Base-by-base conservation (phyloP, 2,888 invertebrate genomes). In the Athalia cordata region DNA sequence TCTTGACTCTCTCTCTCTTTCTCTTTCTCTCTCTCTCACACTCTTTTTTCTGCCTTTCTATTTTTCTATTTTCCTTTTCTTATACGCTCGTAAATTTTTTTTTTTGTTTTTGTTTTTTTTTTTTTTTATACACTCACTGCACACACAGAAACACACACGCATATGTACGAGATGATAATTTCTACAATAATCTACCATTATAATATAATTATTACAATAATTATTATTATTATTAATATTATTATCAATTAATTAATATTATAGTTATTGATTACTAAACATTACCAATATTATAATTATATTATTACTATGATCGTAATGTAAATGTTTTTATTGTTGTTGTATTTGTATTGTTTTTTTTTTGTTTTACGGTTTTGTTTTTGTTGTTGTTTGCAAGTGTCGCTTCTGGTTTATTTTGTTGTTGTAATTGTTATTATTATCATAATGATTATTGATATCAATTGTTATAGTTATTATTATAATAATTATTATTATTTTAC, bases 371-470 rank as follows among this genome's bases (percentile, higher is more conserved):
- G 47, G 49, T 49, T 74, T 52, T 52, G 52, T 11, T 52, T 59
- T 59, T 59, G n/a, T 47, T 64, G 11, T 59, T 15, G 8, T 3
- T 15, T 9, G 59, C 13, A 7, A 11, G 15, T 59, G 15, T n/a
- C 29, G 29, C 29, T 29, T 29, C 29, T 29, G 29, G 29, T 29
- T 29, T 29, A 29, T 29, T 29, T 29, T 29, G 29, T 29, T n/a
- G 15, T 59, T 59, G n/a, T 9, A 59, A 5, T 45, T 45, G n/a
- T 45, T 43, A 75, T 70, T 77, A 79, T 82, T 80, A 81, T 79
- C 77, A 43, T 43, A 6, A 64, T 64, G 45, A 43, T 64, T 8
- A 64, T 55, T 43, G 9, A 43, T 50, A 49, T 47, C n/a, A 50
- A 50, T 50, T n/a, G 49, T 15, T 15, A 66, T 9, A 7, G 15